phyloP scores from a whole-genome alignment of 2,888 invertebrate genomes.

The Itoplectis maculator region DNA sequence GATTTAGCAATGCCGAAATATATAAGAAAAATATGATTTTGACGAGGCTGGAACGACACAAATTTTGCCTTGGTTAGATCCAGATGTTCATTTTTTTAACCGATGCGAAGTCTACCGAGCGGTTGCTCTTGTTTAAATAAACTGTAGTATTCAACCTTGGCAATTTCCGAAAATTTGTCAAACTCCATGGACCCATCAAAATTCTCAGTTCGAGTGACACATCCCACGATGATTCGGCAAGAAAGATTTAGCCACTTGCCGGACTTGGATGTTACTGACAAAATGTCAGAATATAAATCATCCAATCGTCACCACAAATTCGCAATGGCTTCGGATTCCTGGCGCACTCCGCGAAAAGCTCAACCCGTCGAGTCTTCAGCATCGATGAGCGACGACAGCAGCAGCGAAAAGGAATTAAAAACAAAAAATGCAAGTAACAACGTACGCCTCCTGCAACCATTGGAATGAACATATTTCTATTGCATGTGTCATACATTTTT shows the following conservation, averaged over 20 bases:
- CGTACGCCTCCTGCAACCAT: slow-evolving; percentile 18
- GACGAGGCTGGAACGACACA: slow-evolving; percentile 36
- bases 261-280: slow-evolving; percentile 5
- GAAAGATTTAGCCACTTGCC: slow-evolving; percentile 54
- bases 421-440: slow-evolving; percentile 26
- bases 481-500: background rate
- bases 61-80: background rate
- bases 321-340: slow-evolving; percentile 44
- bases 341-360: slow-evolving; percentile 70
- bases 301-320: slow-evolving; percentile 43
- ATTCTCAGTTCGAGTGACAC: slow-evolving; percentile 60
- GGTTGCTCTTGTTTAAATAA: slow-evolving; percentile 1
- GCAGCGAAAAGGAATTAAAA: slow-evolving; percentile 45
- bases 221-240: slow-evolving; percentile 56
- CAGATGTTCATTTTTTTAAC: slow-evolving; percentile 45
- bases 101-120: background rate
- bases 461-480: background rate
- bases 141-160: background rate
- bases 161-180: slow-evolving; percentile 11
- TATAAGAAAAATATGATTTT: slow-evolving; percentile 35
- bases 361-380: slow-evolving; percentile 27
- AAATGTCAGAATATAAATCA: slow-evolving; percentile 13
- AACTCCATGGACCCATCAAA: slow-evolving; percentile 62
- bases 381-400: slow-evolving; percentile 33
- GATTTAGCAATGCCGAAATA: background rate